phyloP scores from a whole-genome alignment of 2,888 invertebrate genomes.

The Itoplectis maculator region DNA sequence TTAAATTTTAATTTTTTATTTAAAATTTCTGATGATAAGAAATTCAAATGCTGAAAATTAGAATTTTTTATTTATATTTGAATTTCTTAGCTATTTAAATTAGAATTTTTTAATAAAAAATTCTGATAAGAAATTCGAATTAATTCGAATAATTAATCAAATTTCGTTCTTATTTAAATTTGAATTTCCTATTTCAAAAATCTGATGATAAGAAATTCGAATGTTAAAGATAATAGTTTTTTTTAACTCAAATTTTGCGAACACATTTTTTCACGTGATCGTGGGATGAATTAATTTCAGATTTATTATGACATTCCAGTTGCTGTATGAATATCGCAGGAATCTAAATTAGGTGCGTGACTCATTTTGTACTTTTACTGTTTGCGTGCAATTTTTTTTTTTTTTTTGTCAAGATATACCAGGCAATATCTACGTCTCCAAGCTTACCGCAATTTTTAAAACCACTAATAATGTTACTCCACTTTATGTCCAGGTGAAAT shows the following conservation, averaged over 20 bases:
- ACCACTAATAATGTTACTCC: conserved; percentile 19
- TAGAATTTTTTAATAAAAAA: no score
- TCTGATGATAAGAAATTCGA: neutral
- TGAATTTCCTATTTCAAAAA: no score
- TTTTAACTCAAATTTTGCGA: neutral
- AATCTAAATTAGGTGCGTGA: conserved; percentile 32
- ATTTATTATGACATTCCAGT: neutral
- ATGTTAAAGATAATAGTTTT: no score
- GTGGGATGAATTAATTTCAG: neutral
- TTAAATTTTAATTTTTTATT: no score
- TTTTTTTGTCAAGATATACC: conserved; percentile 28
- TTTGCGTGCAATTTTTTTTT: conserved; percentile 46
- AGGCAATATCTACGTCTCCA: conserved; percentile 26
- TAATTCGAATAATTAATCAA: no score
- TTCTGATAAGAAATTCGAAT: no score
- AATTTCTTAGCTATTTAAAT: no score
- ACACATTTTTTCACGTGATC: neutral
- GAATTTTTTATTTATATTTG: no score
- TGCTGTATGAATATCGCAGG: neutral
- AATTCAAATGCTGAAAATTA: no score
- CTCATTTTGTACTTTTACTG: conserved; percentile 24
- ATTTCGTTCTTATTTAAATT: no score
- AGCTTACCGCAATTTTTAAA: conserved; percentile 29
- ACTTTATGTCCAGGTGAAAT: neutral
- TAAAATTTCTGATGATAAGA: no score